These are phyloP conservation scores for Paralvinella palmiformis DNA, from an alignment of 1,140 invertebrate genomes.

Conservation along the genomic window DNA sequence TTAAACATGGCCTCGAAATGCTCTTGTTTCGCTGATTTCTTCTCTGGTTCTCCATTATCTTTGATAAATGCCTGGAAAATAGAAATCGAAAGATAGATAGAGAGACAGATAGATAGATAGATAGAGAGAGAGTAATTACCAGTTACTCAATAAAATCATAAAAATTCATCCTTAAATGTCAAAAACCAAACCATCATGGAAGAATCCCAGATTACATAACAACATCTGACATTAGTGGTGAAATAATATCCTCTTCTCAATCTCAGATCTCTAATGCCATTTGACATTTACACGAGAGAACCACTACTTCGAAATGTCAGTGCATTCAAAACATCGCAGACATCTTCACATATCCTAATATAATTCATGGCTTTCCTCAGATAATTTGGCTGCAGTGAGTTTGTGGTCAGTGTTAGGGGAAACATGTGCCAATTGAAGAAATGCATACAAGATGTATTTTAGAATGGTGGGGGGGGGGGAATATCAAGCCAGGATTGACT, in stretches of 20 bases:
- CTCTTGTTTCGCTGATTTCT: constrained; percentile 48
- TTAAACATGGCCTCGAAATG: constrained; percentile 51
- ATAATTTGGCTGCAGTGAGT: too few species aligned
- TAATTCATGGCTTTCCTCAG: too few species aligned
- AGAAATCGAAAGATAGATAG: constrained; percentile 5
- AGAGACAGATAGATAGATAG: background rate
- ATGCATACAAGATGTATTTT: too few species aligned
- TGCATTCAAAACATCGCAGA: too few species aligned
- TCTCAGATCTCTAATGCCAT: background rate
- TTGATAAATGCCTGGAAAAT: constrained; percentile 53
- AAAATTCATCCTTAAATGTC: background rate
- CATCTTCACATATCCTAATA: too few species aligned
- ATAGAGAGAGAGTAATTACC: background rate
- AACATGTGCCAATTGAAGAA: too few species aligned
- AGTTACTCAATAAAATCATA: background rate
- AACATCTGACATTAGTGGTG: background rate
- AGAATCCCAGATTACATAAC: background rate
- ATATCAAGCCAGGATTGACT: too few species aligned
- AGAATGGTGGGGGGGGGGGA: too few species aligned
- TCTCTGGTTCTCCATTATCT: constrained; percentile 44
- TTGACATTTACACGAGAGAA: too few species aligned
- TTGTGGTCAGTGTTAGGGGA: too few species aligned
- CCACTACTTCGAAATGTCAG: too few species aligned
- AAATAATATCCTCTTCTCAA: background rate
- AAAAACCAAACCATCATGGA: background rate